Conservation (phyloP, 2,888 invertebrate genomes). For the Mantis religiosa region DNA sequence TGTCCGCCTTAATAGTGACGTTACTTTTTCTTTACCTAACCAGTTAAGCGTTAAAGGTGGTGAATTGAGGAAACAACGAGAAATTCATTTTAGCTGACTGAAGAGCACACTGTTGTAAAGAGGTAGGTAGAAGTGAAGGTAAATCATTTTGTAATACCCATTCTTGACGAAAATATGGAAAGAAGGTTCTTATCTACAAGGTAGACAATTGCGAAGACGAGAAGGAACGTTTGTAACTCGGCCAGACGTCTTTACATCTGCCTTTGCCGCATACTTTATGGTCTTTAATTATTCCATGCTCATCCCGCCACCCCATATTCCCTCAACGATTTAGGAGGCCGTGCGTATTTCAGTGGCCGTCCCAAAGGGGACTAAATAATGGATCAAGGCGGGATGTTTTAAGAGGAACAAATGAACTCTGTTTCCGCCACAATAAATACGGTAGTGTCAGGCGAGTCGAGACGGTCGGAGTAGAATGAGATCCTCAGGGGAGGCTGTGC, state of each 20-base stretch:
- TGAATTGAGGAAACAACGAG: too few relatives aligned
- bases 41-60: too few relatives aligned
- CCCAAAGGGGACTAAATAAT: conserved; percentile 23
- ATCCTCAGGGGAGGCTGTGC: not conserved
- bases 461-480: not conserved
- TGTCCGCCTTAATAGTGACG: too few relatives aligned
- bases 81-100: too few relatives aligned
- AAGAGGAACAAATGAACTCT: conserved; percentile 26
- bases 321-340: conserved; percentile 2
- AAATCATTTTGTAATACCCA: not conserved
- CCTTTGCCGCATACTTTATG: conserved; percentile 3
- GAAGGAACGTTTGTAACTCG: not conserved
- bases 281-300: conserved; percentile 6
- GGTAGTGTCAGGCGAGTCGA: conserved; percentile 10
- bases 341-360: not conserved
- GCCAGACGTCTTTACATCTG: conserved; percentile 1
- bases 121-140: not conserved
- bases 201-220: not conserved
- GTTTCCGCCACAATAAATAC: conserved; percentile 23
- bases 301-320: not conserved
- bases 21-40: too few relatives aligned
- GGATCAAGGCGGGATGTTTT: conserved; percentile 21
- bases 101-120: not conserved
- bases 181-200: not conserved
- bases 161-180: not conserved